Percentiles rank a stretch among this genome's conserved stretches.
These are phyloP conservation scores for Ianthella basta DNA, from an alignment of 37 sponge, comb jelly and placozoan species.

Conservation along the genomic window DNA sequence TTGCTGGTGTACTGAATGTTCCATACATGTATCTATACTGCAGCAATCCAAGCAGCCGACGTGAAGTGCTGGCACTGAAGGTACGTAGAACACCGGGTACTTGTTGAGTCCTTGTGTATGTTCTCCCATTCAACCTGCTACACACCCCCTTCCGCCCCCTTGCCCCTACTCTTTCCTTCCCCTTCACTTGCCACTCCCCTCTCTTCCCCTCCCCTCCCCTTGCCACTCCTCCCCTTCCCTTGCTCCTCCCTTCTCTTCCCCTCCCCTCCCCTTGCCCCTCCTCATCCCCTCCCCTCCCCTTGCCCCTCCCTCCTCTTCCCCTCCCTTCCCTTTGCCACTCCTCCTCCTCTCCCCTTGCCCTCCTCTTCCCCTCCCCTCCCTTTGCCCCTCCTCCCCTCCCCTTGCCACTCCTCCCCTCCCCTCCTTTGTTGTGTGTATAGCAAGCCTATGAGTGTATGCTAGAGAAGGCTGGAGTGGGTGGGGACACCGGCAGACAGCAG, in stretches of 20 bases:
- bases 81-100: constrained; percentile 18
- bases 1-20: background rate
- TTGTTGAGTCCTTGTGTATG: background rate
- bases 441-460: constrained; percentile 77
- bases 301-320: background rate
- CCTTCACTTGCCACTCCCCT: no score
- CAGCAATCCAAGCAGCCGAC: constrained; percentile 80
- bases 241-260: background rate
- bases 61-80: constrained; percentile 82
- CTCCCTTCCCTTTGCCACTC: background rate
- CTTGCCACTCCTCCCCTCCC: no score
- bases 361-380: no score
- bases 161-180: background rate
- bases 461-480: constrained; percentile 71
- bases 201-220: background rate
- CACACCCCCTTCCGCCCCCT: background rate
- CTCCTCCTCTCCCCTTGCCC: no score
- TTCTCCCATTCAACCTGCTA: background rate
- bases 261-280: background rate
- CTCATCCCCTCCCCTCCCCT: background rate
- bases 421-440: constrained; percentile 27
- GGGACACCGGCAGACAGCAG: background rate
- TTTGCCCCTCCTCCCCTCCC: no score
- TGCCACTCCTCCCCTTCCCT: no score
- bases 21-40: constrained; percentile 4